A percentile compares a stretch with the other conserved stretches of the same genome.
phyloP scores from a whole-genome alignment of 2,888 invertebrate genomes.

The Drosophila lacicola region DNA sequence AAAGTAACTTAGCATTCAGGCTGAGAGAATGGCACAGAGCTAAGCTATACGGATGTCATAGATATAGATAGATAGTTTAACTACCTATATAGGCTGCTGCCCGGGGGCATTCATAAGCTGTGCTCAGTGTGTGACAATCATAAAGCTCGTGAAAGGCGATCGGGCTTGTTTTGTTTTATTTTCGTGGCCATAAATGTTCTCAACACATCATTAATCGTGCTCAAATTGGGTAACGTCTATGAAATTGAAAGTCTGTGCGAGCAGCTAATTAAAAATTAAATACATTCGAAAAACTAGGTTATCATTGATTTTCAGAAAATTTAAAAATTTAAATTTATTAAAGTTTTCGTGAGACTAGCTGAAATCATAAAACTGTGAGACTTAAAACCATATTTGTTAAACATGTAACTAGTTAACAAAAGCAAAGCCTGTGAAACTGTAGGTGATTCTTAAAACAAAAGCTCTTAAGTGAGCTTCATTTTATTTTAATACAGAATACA shows the following conservation, averaged over 20 bases:
- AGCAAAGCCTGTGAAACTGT: too few relatives aligned
- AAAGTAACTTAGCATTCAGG: slow-evolving; percentile 13
- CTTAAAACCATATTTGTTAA: too few relatives aligned
- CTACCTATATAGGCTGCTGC: slow-evolving; percentile 32
- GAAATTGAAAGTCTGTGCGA: slow-evolving; percentile 15
- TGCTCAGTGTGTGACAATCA: slow-evolving; percentile 31
- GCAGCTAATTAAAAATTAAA: slow-evolving; percentile 23
- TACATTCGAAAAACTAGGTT: slow-evolving; percentile 20
- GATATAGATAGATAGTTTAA: slow-evolving; percentile 25
- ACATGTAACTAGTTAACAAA: too few relatives aligned
- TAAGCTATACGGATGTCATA: neutral
- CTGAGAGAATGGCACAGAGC: slow-evolving; percentile 17
- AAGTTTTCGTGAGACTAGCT: slow-evolving; percentile 2
- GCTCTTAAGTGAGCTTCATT: neutral
- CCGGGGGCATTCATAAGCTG: slow-evolving; percentile 39
- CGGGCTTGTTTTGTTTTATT: slow-evolving; percentile 14
- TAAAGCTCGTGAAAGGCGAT: slow-evolving; percentile 56
- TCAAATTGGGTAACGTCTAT: slow-evolving; percentile 21
- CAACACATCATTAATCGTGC: slow-evolving; percentile 54
- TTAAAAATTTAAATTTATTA: slow-evolving; percentile 1
- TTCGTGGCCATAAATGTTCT: slow-evolving; percentile 47
- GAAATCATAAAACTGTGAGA: neutral
- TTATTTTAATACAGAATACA: too few relatives aligned
- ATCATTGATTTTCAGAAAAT: slow-evolving; percentile 7
- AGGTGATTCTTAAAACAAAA: too few relatives aligned